Conservation (phyloP, 2,113 vertebrate genomes). For the Aythya baeri region DNA sequence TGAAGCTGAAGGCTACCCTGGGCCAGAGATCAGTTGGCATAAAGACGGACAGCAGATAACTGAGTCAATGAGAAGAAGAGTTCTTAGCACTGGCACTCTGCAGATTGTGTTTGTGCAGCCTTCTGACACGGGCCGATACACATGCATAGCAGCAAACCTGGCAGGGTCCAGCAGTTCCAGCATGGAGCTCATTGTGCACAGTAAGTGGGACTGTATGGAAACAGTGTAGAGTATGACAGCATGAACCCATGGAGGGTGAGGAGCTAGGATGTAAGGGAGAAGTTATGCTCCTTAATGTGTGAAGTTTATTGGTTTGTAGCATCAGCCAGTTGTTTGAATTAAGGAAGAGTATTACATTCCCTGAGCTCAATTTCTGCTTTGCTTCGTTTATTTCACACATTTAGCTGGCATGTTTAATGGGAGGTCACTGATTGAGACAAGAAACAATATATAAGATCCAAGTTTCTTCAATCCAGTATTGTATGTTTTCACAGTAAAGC, state of each 20-base stretch:
- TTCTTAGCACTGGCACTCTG: constrained; percentile 87
- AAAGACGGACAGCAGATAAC: constrained; percentile 83
- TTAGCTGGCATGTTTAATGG: neutral
- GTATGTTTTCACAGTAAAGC: neutral
- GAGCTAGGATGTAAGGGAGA: neutral
- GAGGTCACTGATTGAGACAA: neutral
- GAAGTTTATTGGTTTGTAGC: neutral
- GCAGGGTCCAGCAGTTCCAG: constrained; percentile 83
- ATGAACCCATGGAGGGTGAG: neutral
- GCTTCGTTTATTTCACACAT: neutral
- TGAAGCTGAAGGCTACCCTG: constrained; percentile 84
- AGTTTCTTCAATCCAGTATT: neutral
- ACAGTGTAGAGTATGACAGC: rapidly evolving
- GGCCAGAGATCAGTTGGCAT: constrained; percentile 86
- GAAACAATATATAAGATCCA: neutral
- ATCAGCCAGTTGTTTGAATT: neutral
- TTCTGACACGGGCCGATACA: constrained; percentile 84
- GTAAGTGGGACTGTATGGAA: constrained; percentile 71
- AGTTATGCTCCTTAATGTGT: neutral
- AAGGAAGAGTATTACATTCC: neutral
- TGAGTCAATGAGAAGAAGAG: constrained; percentile 80
- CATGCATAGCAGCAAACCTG: constrained; percentile 85
- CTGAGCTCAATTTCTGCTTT: neutral
- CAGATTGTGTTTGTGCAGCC: constrained; percentile 88
- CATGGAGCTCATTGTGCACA: constrained; percentile 82